phyloP scores from a whole-genome alignment of 2,113 vertebrate species.

The Varanus komodoensis region DNA sequence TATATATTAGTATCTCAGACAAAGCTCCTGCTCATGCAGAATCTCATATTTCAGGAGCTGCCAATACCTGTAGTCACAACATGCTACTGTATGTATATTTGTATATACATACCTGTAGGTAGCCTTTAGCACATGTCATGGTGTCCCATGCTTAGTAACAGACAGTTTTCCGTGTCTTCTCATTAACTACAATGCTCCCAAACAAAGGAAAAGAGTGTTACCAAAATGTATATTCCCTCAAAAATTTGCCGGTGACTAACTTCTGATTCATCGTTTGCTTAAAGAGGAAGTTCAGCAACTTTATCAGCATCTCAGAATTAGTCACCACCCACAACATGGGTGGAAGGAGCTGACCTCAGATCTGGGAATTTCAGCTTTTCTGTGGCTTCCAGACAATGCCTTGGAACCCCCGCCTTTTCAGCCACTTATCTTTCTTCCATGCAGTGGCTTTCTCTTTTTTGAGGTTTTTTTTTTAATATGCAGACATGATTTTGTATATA shows the following conservation, averaged over 20 bases:
- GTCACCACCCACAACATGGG: background rate
- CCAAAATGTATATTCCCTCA: background rate
- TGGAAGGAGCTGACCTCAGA: background rate
- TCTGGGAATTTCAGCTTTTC: no score
- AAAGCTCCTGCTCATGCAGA: no score
- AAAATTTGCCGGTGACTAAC: background rate
- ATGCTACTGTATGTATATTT: no score
- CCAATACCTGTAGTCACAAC: background rate
- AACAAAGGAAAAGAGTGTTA: background rate
- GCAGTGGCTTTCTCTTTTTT: no score
- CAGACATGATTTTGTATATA: no score
- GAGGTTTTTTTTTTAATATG: no score
- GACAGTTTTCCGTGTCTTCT: background rate
- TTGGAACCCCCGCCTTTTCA: no score
- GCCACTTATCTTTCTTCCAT: no score
- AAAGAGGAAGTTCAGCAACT: background rate
- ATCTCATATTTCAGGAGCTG: background rate
- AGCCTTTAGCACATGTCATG: background rate
- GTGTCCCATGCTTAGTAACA: background rate
- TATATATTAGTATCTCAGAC: no score
- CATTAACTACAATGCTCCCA: background rate
- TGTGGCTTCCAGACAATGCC: no score
- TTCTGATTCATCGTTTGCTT: conserved; percentile 4
- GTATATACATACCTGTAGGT: background rate
- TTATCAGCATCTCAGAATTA: background rate